Evolutionary conservation across 53 echinoderm and acorn worm species (phyloP), one percentile per base, ranked within the genome.

Genomic region (Patiria pectinifera): DNA sequence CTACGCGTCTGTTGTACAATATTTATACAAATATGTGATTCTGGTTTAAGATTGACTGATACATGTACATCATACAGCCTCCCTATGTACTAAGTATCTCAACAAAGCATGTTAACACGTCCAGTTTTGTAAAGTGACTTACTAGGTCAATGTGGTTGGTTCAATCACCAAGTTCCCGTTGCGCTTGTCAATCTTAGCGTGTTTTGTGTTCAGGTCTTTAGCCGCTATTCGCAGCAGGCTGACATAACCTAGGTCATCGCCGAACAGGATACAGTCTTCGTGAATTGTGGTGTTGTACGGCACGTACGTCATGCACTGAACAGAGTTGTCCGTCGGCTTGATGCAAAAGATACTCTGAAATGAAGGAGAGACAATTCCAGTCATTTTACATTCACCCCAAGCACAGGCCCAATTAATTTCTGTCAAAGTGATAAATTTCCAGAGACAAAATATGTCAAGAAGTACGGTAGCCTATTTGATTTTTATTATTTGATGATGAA

Each of bases 121-220:
- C 35, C 35, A 35, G 35, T 35, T 35, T 35, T 35, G 35, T 35
- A 35, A 35, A 35, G 59, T 87, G 63, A 88, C 98, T 97, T 91
- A 97, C 98, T 97, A 95, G 45, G 95, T 96, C 48, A 97, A 92
- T 13, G 95, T 96, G 88, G 75, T 59, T 3, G 98, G 98, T 48
- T 97, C 98, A 12, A 97, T 78, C 16, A 96, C 78, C 62, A 97
- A 92, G 82, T 95, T 97, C 19, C 92, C 93, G 82, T 95, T 95
- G 78, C 95, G 93, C 83, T 94, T 97, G 91, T 97, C 98, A 11
- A 97, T 85, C 82, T 91, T 94, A 4, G 98, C 98, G 84, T 97
- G 96, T 89, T 97, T 97, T 53, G 98, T 97, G 93, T 97, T 97
- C 26, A 97, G 95, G 83, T 97, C 98, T 63, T 97, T 97, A 58